phyloP scores from a whole-genome alignment of 2,113 vertebrate genomes.

The Brachyhypopomus occidentalis region DNA sequence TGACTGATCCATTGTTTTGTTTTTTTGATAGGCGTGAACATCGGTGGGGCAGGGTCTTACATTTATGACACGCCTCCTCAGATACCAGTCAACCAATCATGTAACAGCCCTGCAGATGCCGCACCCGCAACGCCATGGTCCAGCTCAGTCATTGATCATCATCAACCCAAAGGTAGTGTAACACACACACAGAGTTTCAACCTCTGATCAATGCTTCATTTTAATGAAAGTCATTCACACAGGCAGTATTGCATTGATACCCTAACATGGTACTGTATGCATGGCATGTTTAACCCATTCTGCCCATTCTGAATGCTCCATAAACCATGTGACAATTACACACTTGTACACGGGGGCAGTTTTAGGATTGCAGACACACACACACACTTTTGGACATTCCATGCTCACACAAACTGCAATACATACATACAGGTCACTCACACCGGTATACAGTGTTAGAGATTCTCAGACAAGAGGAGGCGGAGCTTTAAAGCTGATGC shows the following conservation, averaged over 20 bases:
- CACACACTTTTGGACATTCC: slow-evolving; percentile 18
- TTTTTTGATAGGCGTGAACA: slow-evolving; percentile 58
- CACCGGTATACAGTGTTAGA: background rate
- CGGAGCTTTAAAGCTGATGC: slow-evolving; percentile 11
- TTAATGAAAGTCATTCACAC: background rate
- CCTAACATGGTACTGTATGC: background rate
- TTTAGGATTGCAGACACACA: slow-evolving; percentile 11
- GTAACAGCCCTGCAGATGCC: slow-evolving; percentile 42
- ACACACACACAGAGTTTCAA: background rate
- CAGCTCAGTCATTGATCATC: slow-evolving; percentile 29
- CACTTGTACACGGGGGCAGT: background rate
- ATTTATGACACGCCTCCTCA: slow-evolving; percentile 59
- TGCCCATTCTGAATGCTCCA: background rate
- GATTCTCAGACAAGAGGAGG: background rate
- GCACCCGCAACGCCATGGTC: slow-evolving; percentile 61
- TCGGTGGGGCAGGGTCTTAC: slow-evolving; percentile 61
- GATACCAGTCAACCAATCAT: slow-evolving; percentile 50
- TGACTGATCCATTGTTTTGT: background rate
- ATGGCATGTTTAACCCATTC: background rate
- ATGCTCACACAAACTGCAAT: background rate
- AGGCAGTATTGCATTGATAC: background rate
- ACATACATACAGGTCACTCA: no score
- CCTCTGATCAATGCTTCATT: no score
- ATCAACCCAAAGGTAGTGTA: slow-evolving; percentile 56
- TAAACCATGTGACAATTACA: background rate